A percentile compares a stretch with the other conserved stretches of the same genome.
These are phyloP conservation scores for Apodemus speciosus DNA, from an alignment of 2,113 vertebrate genomes.

Conservation along the genomic window DNA sequence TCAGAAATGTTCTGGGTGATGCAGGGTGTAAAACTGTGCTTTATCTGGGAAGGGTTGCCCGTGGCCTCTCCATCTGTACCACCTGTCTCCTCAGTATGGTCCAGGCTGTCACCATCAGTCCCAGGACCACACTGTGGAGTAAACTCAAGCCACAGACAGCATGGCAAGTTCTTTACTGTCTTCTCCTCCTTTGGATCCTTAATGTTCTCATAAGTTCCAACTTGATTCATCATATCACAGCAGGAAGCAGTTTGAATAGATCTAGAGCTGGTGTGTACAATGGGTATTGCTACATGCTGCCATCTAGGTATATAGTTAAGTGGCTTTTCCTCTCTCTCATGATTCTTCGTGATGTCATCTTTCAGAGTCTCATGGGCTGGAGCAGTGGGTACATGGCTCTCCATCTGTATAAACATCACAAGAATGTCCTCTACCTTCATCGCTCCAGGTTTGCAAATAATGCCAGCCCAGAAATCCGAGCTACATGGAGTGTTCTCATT, in stretches of 20 bases:
- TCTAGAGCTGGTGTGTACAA: not conserved
- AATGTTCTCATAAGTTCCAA: conserved; percentile 18
- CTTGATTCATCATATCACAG: not conserved
- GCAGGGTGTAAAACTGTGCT: not conserved
- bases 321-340: too few species aligned
- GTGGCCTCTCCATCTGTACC: too few species aligned
- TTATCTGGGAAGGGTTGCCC: not conserved
- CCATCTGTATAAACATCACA: not conserved
- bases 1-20: not conserved
- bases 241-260: not conserved
- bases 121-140: too few species aligned
- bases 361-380: conserved; percentile 12
- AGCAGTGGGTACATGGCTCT: not conserved
- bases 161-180: not conserved
- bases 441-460: too few species aligned
- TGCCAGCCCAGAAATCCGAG: too few species aligned
- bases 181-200: not conserved
- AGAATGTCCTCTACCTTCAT: not conserved
- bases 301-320: too few species aligned
- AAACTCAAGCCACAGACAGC: too few species aligned
- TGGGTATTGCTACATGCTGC: not conserved
- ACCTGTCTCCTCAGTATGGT: too few species aligned
- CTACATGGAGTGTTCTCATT: too few species aligned
- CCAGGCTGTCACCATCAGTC: too few species aligned
- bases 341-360: not conserved